A percentile compares a stretch with the other conserved stretches of the same genome.
Evolutionary conservation across 1,140 invertebrate species (phyloP).

Genomic region (Drosophila pallidifrons): DNA sequence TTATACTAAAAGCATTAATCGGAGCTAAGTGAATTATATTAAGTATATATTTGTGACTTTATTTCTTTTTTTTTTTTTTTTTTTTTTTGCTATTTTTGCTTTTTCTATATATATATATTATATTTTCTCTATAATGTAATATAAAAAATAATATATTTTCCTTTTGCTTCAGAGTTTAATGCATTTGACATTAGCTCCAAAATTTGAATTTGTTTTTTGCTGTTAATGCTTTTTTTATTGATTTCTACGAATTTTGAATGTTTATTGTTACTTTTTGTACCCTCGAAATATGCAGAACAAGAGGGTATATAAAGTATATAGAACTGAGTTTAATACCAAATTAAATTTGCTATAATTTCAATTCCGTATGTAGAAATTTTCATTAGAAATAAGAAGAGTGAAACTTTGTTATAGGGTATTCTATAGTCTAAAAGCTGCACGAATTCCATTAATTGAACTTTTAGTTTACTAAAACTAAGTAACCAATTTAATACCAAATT

Average conservation of each 20-base stretch:
- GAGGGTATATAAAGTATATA: too few relatives aligned
- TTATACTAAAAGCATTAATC: constrained; percentile 5
- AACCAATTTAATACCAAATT: too few relatives aligned
- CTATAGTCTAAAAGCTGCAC: background rate
- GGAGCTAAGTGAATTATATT: background rate
- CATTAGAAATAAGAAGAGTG: too few relatives aligned
- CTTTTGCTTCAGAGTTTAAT: background rate
- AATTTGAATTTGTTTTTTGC: background rate
- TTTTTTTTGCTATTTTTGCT: too few relatives aligned
- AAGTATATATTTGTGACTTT: background rate
- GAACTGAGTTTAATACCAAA: too few relatives aligned
- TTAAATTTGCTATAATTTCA: too few relatives aligned
- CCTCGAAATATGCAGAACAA: background rate
- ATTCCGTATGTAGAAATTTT: too few relatives aligned
- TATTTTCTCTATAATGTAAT: too few relatives aligned
- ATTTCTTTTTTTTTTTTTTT: background rate
- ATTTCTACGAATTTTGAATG: constrained; percentile 14
- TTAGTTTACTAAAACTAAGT: too few relatives aligned
- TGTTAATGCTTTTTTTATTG: constrained; percentile 3
- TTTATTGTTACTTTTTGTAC: constrained; percentile 9
- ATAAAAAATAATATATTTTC: background rate
- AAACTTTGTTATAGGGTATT: background rate
- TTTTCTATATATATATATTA: too few relatives aligned
- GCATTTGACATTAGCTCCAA: constrained; percentile 14
- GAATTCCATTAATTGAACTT: background rate